These are phyloP conservation scores for Frieseomelitta varia DNA, from an alignment of 1,140 invertebrate species.

Conservation along the genomic window DNA sequence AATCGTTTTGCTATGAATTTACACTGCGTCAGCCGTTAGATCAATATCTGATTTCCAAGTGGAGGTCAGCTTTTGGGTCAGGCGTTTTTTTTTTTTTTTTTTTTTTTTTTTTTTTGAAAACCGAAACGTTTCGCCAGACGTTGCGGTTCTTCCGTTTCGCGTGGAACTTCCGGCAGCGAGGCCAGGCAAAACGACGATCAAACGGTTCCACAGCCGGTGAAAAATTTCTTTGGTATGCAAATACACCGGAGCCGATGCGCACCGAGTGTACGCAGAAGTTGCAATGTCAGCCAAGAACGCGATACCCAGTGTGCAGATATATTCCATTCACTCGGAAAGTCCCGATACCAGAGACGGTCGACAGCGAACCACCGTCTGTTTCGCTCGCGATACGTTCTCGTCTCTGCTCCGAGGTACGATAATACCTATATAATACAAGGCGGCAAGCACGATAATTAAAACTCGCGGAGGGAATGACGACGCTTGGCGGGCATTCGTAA, in stretches of 20 bases:
- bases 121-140: neutral
- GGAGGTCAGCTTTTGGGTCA: too few relatives aligned
- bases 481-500: too few relatives aligned
- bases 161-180: neutral
- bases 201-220: constrained; percentile 3
- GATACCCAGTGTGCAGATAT: neutral
- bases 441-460: too few relatives aligned
- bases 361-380: neutral
- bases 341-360: constrained; percentile 15
- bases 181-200: neutral
- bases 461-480: too few relatives aligned
- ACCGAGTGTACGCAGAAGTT: constrained; percentile 24
- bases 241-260: neutral
- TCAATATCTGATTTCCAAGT: too few relatives aligned
- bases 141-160: neutral
- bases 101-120: too few relatives aligned
- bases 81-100: too few relatives aligned
- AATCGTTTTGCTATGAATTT: neutral
- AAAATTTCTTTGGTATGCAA: constrained; percentile 36
- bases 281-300: constrained; percentile 26
- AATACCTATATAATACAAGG: too few relatives aligned
- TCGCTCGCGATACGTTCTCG: neutral
- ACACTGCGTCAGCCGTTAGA: too few relatives aligned
- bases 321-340: constrained; percentile 16
- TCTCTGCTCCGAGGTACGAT: too few relatives aligned